phyloP scores from a whole-genome alignment of 2,888 invertebrate species.

The Meiosimyza decipiens region DNA sequence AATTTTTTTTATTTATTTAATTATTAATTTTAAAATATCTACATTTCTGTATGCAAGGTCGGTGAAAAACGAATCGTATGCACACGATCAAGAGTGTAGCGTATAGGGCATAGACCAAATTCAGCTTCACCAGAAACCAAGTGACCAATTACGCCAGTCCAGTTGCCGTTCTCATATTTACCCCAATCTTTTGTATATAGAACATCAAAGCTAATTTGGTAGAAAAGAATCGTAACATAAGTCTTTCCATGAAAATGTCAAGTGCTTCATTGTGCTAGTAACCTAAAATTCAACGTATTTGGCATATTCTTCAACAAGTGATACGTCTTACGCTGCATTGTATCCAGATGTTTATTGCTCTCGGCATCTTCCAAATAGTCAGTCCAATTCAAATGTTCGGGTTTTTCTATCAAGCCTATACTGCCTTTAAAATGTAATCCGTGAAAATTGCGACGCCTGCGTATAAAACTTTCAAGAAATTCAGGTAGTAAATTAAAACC shows the following conservation, averaged over 20 bases:
- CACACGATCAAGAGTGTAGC: conserved; percentile 50
- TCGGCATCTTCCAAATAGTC: conserved; percentile 48
- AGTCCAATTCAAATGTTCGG: conserved; percentile 42
- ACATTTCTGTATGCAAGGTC: conserved; percentile 56
- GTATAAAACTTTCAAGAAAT: conserved; percentile 44
- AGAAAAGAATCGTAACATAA: too few species aligned
- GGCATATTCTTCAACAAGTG: conserved; percentile 52
- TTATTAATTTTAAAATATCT: conserved; percentile 41
- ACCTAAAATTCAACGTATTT: conserved; percentile 56
- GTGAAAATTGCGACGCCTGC: conserved; percentile 54
- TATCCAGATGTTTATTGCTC: conserved; percentile 52
- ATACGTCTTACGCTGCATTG: conserved; percentile 61
- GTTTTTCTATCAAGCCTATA: conserved; percentile 54
- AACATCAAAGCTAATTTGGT: conserved; percentile 49
- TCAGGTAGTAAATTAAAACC: conserved; percentile 40
- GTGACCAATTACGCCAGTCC: conserved; percentile 57
- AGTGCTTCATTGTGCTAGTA: background rate
- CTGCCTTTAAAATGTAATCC: conserved; percentile 50
- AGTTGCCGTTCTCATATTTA: conserved; percentile 49
- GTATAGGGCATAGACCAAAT: conserved; percentile 56
- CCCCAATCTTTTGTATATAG: conserved; percentile 54
- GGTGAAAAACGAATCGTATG: conserved; percentile 50
- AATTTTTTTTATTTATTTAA: background rate
- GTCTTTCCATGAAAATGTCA: background rate
- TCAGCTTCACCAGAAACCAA: conserved; percentile 48